Base-by-base conservation (phyloP, 2,113 vertebrate genomes). In the Mus spicilegus region DNA sequence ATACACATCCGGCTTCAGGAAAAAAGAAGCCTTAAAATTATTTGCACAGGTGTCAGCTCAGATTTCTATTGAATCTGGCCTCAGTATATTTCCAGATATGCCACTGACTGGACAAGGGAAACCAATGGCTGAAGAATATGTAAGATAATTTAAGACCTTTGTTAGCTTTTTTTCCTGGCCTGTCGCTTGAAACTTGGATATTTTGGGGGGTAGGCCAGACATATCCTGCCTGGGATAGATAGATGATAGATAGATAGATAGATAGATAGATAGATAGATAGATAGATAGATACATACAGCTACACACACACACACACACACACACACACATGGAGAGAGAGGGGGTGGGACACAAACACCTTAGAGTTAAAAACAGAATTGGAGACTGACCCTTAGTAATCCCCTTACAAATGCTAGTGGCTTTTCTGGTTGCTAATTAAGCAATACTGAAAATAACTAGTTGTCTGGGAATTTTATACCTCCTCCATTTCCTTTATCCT, bases 41-140 rank as follows among this genome's bases (percentile, higher is more conserved):
- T 97, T 97, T 97, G 95, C 96, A 97, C 96, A 98, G 97, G 97
- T 97, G 96, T 39, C 80, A 63, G 82, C 89, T 98, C 89, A 94
- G 84, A 90, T 96, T 97, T 97, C 93, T 97, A 93, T 95, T 97
- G 96, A 97, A 98, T 96, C 93, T 96, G 87, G 86, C 93, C 85
- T 95, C 82, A 92, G 56, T 30, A 54, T 86, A 94, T 51, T 90
- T 92, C 73, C 91, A 95, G 84, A 93, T 87, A 97, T 13, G 2
- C 82, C 89, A 95, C 77, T 96, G 58, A 70, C 61, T 93, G 49
- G 87, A 91, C 89, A 89, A 94, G 78, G 12, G 82, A 97, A 95
- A 51, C 91, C 67, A 94, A 97, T 95, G 75, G 91, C 28, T 96
- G 80, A 89, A 93, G 22, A 85, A 95, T 4, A 19, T 67, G 72